A percentile compares a stretch with the other conserved stretches of the same genome.
Evolutionary conservation across 2,888 invertebrate species (phyloP).

Genomic region (Eupelmus urozonus): DNA sequence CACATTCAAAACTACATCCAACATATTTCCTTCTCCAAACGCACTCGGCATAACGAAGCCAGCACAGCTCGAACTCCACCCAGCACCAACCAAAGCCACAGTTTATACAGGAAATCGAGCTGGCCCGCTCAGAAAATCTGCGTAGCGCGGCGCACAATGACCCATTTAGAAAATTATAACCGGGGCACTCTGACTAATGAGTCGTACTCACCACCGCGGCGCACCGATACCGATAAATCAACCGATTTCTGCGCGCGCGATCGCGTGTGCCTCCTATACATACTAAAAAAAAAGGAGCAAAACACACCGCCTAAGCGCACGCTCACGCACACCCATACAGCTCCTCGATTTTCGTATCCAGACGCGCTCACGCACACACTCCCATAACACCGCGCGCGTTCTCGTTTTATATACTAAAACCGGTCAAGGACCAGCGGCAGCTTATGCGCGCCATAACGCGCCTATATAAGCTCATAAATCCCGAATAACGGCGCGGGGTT

Average conservation of each 20-base stretch:
- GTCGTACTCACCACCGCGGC: neutral
- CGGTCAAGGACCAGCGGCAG: slow-evolving; percentile 67
- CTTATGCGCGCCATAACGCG: slow-evolving; percentile 40
- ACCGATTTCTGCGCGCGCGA: slow-evolving; percentile 34
- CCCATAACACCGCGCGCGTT: slow-evolving; percentile 1
- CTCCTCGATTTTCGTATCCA: neutral
- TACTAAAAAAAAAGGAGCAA: slow-evolving; percentile 5
- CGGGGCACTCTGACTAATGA: slow-evolving; percentile 39
- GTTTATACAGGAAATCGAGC: neutral
- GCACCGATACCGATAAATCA: slow-evolving; percentile 32
- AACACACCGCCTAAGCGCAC: neutral
- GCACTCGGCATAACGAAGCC: too few relatives aligned
- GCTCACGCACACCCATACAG: neutral
- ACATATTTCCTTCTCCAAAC: too few relatives aligned
- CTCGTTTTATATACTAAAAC: slow-evolving; percentile 61
- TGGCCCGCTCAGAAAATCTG: neutral
- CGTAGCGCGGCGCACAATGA: slow-evolving; percentile 32
- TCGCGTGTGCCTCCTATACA: slow-evolving; percentile 40
- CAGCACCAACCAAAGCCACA: too few relatives aligned
- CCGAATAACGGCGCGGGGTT: slow-evolving; percentile 66
- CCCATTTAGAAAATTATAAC: slow-evolving; percentile 36
- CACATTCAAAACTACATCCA: too few relatives aligned
- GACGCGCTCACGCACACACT: neutral
- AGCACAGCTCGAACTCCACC: too few relatives aligned
- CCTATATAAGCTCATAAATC: slow-evolving; percentile 68